These are phyloP conservation scores for Patiria pectinifera DNA, from an alignment of 53 echinoderm and acorn worm genomes.

Conservation along the genomic window DNA sequence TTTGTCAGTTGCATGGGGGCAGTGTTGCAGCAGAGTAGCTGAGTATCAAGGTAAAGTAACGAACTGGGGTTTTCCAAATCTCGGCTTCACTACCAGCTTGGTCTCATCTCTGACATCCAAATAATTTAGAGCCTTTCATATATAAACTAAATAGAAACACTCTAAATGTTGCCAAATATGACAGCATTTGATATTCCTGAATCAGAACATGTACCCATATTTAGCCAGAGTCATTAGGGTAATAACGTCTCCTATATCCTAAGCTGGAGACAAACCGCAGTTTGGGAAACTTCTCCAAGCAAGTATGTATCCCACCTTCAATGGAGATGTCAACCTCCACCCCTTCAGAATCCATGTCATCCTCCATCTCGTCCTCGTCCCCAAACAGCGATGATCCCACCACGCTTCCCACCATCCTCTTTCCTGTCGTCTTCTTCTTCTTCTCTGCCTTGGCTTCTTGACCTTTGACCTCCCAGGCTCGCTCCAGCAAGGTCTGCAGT, in stretches of 20 bases:
- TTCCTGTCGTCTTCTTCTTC: neutral
- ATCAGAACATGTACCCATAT: neutral
- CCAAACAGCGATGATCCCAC: slow-evolving; percentile 63
- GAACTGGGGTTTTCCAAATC: too few species aligned
- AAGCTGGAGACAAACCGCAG: neutral
- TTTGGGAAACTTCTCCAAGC: neutral
- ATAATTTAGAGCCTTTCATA: too few species aligned
- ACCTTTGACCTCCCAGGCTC: slow-evolving; percentile 62
- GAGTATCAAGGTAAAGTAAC: too few species aligned
- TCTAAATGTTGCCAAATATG: too few species aligned
- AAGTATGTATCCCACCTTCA: slow-evolving; percentile 21
- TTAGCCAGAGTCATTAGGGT: too few species aligned
- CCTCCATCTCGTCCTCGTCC: slow-evolving; percentile 49
- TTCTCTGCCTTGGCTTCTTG: slow-evolving; percentile 4
- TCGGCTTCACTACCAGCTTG: too few species aligned
- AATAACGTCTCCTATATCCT: too few species aligned
- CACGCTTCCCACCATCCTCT: slow-evolving; percentile 13
- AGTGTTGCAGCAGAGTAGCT: too few species aligned
- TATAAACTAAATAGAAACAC: too few species aligned
- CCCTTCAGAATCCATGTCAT: slow-evolving; percentile 46
- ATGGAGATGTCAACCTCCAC: slow-evolving; percentile 40
- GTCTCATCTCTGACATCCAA: too few species aligned
- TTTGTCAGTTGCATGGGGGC: too few species aligned
- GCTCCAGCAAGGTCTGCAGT: slow-evolving; percentile 69
- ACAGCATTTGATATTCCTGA: neutral